phyloP scores from a whole-genome alignment of 2,113 vertebrate species.

The Pterocles orientalis region DNA sequence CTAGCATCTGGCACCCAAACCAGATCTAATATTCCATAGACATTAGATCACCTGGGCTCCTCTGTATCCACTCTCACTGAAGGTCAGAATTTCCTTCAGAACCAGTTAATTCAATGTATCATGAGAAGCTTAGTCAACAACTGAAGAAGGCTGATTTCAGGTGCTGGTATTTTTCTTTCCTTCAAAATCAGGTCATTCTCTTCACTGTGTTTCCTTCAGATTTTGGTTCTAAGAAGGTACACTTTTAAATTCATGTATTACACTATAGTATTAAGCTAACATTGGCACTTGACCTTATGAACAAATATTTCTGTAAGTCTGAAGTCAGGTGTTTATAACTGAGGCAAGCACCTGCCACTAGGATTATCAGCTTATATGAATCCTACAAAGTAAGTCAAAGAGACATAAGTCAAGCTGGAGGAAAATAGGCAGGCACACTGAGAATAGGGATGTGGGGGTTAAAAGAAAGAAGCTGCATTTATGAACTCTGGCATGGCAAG shows the following conservation, averaged over 20 bases:
- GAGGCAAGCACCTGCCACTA: background rate
- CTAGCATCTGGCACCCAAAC: constrained; percentile 8
- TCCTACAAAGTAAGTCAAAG: background rate
- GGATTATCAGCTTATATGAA: background rate
- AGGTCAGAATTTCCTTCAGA: constrained; percentile 62
- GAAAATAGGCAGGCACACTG: background rate
- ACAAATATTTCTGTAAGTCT: background rate
- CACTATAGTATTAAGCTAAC: constrained; percentile 33
- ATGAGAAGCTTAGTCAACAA: constrained; percentile 55
- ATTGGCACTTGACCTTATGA: background rate
- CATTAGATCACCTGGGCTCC: constrained; percentile 53
- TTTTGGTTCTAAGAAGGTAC: constrained; percentile 56
- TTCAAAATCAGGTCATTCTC: constrained; percentile 62
- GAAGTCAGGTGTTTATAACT: background rate
- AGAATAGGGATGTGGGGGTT: background rate
- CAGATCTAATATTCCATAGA: background rate
- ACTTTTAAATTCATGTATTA: constrained; percentile 45
- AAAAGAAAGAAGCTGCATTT: background rate
- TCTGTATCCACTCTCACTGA: constrained; percentile 63
- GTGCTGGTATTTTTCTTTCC: constrained; percentile 50
- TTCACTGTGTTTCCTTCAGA: constrained; percentile 60
- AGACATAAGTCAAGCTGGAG: background rate
- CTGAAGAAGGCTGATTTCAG: constrained; percentile 56
- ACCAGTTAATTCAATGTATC: constrained; percentile 47
- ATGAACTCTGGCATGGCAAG: background rate